Evolutionary conservation across 2,113 vertebrate species (phyloP), one percentile per base, ranked within the genome.

Genomic region (Dipodomys ordii): DNA sequence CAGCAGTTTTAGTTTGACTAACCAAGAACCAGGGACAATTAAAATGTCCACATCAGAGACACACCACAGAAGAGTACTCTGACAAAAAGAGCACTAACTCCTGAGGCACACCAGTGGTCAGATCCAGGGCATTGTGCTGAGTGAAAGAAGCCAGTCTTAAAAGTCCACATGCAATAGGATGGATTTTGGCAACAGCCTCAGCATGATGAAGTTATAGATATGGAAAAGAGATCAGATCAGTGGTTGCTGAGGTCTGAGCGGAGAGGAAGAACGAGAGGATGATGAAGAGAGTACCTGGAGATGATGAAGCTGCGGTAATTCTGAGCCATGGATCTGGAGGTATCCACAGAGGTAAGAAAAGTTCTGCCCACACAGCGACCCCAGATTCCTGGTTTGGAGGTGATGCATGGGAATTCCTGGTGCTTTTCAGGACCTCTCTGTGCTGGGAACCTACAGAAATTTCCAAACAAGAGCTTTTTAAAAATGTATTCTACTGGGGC

Each of bases 381-480:
- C 46, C 76, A 2, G 20, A 16, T 27, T 35, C 68, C 30, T 30
- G 19, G 13, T 44, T 57, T 25, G 44, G 23, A 46, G 7, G 32
- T 6, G 9, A 1, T 6, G 0, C 4, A 2, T 7, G 28, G 8
- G 3, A 28, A 2, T 28, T 1, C 0, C 7, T 4, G 28, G 18
- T 2, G 46, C 27, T 18, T 44, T 32, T n/a, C 3, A 1, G 46
- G 57, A 28, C 11, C 2, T 27, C 46, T 2, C 5, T 25, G 4
- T 1, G 3, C 11, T 71, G 9, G 1, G 18, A 62, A 35, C 67
- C 39, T 28, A n/a, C n/a, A 25, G 28, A 30, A 4, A 27, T 20
- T 46, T 69, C 49, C 71, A 69, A 73, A 15, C 32, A 16, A 90
- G 19, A 69, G 46, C 3, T 71, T 57, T 67, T 18, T 46, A 30